Evolutionary conservation across 2,888 invertebrate genomes (phyloP).

Genomic region (Rapana venosa): DNA sequence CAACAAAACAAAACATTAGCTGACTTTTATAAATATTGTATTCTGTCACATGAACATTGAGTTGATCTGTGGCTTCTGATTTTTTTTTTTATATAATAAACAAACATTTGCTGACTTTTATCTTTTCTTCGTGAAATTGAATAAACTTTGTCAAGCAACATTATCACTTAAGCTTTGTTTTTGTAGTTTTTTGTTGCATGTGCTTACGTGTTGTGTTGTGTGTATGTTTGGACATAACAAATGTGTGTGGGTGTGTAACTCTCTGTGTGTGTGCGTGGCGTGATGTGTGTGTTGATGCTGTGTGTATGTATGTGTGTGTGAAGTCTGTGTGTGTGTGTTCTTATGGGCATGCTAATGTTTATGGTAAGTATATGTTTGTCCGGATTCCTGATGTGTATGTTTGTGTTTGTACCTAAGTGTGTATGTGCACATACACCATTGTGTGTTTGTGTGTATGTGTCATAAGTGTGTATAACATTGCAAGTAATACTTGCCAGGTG

Average conservation of each 20-base stretch:
- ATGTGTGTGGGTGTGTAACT: background rate
- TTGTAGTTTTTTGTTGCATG: background rate
- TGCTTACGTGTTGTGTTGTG: background rate
- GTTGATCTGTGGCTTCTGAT: too few species aligned
- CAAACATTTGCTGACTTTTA: background rate
- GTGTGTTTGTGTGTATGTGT: too few species aligned
- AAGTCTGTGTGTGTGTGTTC: background rate
- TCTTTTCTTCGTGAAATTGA: background rate
- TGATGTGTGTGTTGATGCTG: background rate
- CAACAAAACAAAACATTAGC: too few species aligned
- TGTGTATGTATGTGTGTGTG: background rate
- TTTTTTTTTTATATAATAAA: background rate
- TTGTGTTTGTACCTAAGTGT: too few species aligned
- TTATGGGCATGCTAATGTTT: too few species aligned
- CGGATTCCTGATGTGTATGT: too few species aligned
- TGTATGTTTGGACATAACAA: background rate
- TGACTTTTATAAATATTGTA: too few species aligned
- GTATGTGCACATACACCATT: too few species aligned
- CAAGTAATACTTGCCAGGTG: too few species aligned
- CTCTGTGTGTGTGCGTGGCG: background rate
- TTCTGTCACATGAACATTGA: too few species aligned
- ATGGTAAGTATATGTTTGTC: too few species aligned
- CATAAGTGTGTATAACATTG: too few species aligned
- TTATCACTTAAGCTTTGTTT: background rate
- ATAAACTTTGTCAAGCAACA: constrained; percentile 1